Base-by-base conservation (phyloP, 2,113 vertebrate genomes). In the Osmerus eperlanus region DNA sequence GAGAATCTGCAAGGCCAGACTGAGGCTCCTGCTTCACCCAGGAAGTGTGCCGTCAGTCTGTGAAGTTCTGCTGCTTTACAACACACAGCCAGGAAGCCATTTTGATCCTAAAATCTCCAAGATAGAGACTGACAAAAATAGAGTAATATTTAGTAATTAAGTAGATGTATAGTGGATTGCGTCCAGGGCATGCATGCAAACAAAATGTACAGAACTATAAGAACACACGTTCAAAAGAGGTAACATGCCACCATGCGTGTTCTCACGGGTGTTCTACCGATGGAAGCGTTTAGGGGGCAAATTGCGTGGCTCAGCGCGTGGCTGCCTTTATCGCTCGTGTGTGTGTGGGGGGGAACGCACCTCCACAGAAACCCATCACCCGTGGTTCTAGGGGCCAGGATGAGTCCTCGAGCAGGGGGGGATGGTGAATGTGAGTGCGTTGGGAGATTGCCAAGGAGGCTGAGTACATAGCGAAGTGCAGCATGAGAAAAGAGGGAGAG, bases 1-100 rank as follows among this genome's bases (percentile, higher is more conserved):
- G 70, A 73, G 77, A 78, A 81, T 85, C 76, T 82, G 81, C 72
- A 73, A 77, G 73, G 81, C 77, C 81, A 72, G 77, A 78, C 16
- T 68, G 78, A 83, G 80, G 81, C 23, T 61, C 71, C 58, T 55
- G 76, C 75, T 83, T 80, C 60, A 64, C 63, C 72, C 29, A 77
- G 81, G 76, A 89, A 84, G 77, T 73, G 81, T 84, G 83, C 21
- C 0, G 12, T 15, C 21, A 29, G 15, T 18, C 36, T 51, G 59
- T 79, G 77, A 86, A 84, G 80, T 55, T 73, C 41, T 14, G 72
- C 65, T 0, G 16, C n/a, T 62, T 65, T 23, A 2, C 9, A 4
- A 47, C 28, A 70, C 55, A 75, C 28, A 28, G 23, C 25, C 14
- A 16, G 75, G 61, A 3, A 70, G 68, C 7, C 68, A 16, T 59